Conservation (phyloP, 2,797 vertebrate genomes). For the Xerus rutilus region DNA sequence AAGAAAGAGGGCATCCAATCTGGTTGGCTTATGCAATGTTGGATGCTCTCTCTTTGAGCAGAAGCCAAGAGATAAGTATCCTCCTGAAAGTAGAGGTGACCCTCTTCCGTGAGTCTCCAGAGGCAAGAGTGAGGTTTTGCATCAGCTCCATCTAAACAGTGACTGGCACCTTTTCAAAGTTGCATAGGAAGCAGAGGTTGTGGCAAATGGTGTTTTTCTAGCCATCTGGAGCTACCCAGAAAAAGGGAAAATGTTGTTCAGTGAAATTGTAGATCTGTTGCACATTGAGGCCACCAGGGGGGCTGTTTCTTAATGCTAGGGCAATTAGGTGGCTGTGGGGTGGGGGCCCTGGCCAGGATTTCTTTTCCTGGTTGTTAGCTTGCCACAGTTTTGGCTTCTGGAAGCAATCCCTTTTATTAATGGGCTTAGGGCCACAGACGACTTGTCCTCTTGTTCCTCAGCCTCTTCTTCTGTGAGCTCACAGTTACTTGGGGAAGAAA, state of each 20-base stretch:
- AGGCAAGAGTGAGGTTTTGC: constrained; percentile 86
- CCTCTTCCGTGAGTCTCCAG: constrained; percentile 92
- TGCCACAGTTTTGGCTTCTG: constrained; percentile 31
- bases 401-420: neutral
- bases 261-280: constrained; percentile 95
- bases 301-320: constrained; percentile 90
- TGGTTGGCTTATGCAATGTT: constrained; percentile 91
- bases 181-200: constrained; percentile 93
- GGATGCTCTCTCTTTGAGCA: constrained; percentile 86
- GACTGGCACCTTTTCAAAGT: constrained; percentile 91
- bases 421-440: neutral
- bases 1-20: constrained; percentile 83
- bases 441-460: neutral
- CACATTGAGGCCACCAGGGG: constrained; percentile 89
- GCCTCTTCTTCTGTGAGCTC: neutral
- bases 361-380: constrained; percentile 82
- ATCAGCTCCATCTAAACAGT: constrained; percentile 86
- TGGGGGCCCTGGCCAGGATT: constrained; percentile 91
- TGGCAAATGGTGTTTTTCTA: constrained; percentile 94
- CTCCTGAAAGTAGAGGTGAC: constrained; percentile 87
- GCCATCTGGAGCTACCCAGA: constrained; percentile 91
- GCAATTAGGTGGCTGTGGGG: constrained; percentile 93
- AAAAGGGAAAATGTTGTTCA: constrained; percentile 93
- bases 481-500: neutral
- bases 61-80: constrained; percentile 87